Evolutionary conservation across 2,888 invertebrate species (phyloP).

Genomic region (Chalcis sispes): DNA sequence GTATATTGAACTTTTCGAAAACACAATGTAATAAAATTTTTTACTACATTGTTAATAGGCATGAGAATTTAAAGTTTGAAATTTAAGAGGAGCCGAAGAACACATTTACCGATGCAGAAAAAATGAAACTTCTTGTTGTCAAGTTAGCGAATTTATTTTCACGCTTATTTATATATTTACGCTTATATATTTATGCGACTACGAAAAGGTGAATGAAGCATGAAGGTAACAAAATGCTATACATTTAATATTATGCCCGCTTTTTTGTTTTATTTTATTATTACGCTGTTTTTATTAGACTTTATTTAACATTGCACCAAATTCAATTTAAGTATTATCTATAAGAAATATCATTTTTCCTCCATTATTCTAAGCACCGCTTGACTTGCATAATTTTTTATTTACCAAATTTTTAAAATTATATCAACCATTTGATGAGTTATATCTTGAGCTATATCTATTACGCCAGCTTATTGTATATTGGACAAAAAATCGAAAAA

Average conservation of each 20-base stretch:
- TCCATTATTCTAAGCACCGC: too few relatives aligned
- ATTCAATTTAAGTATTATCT: too few relatives aligned
- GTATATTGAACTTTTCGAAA: too few relatives aligned
- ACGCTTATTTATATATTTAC: not conserved
- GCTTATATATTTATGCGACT: not conserved
- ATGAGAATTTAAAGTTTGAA: not conserved
- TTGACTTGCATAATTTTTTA: too few relatives aligned
- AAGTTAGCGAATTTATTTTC: conserved; percentile 33
- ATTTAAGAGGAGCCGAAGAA: conserved; percentile 32
- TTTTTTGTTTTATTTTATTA: too few relatives aligned
- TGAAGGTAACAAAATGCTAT: not conserved
- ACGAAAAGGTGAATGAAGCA: not conserved
- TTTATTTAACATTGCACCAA: too few relatives aligned
- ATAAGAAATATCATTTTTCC: too few relatives aligned
- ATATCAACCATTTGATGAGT: too few relatives aligned
- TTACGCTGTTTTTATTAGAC: too few relatives aligned
- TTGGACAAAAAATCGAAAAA: not conserved
- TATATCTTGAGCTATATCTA: conserved; percentile 1
- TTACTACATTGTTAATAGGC: conserved; percentile 34
- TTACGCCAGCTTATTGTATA: conserved; percentile 15
- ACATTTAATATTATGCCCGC: too few relatives aligned
- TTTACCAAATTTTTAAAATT: too few relatives aligned
- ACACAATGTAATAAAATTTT: conserved; percentile 7
- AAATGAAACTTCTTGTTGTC: conserved; percentile 9
- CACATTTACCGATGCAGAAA: conserved; percentile 22